Base-by-base conservation (phyloP, 2,888 invertebrate species). In the Salpingus planirostris region DNA sequence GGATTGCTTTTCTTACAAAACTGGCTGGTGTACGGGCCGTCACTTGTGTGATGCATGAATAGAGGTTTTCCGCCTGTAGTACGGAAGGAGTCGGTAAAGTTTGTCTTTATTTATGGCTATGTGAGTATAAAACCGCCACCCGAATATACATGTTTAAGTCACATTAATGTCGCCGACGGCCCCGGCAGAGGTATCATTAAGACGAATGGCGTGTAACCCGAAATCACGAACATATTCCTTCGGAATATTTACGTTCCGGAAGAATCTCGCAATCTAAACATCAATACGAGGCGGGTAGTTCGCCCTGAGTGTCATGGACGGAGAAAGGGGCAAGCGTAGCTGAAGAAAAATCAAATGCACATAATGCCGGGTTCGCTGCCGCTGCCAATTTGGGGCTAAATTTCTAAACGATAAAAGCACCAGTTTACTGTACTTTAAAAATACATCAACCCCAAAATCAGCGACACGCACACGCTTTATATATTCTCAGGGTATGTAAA, bases 121-220 rank as follows among this genome's bases (percentile, higher is more conserved):
- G 38, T 35, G 27, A 34, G 37, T 29, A 35, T 29, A 37, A 39
- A 15, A 26, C 34, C 22, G 30, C 25, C 13, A 13, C 27, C 31
- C 40, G 36, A 43, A 49, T 47, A 54, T 57, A 58, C 58, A 59
- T 59, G 58, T 57, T 59, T 54, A 52, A 50, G 49, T 51, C 49
- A 57, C 58, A 59, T 59, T 59, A 59, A 52, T 55, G 57, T 57
- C 55, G 52, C 46, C 47, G 47, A 43, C 47, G 49, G 48, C 36
- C 50, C 47, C 53, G 53, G 46, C 43, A 40, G 52, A 57, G 59
- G 59, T 59, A 60, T 60, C 60, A 59, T 60, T 60, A 60, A 60
- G 60, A 60, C 57, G 58, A 56, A 59, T 60, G 55, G 59, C 60
- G 59, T 60, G 60, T 59, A 57, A 54, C 53, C 47, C 43, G 50